Evolutionary conservation across 2,888 invertebrate genomes (phyloP).

Genomic region (Pristionchus arcanus): DNA sequence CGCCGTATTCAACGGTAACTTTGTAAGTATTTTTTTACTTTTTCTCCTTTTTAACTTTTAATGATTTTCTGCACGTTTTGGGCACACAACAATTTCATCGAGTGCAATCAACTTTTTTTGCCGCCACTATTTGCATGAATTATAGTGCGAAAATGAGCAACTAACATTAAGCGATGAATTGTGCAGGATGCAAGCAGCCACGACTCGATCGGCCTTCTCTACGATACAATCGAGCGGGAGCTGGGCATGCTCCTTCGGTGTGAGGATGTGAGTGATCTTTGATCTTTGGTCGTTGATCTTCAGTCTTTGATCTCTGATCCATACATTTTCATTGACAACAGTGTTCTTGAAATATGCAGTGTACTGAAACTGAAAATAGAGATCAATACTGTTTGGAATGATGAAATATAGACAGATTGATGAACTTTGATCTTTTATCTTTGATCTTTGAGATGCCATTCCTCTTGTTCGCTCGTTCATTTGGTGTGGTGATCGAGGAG

Average conservation of each 20-base stretch:
- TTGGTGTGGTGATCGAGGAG: not conserved
- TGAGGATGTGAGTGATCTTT: slow-evolving; percentile 10
- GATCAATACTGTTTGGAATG: not conserved
- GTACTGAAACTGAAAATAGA: no score
- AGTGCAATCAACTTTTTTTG: no score
- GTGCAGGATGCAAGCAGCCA: not conserved
- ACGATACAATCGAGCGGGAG: not conserved
- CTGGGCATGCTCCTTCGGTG: not conserved
- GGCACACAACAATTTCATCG: no score
- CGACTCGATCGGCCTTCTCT: not conserved
- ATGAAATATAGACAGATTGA: not conserved
- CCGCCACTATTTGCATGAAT: no score
- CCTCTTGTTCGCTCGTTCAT: not conserved
- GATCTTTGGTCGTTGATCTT: not conserved
- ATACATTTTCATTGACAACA: no score
- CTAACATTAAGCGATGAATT: no score
- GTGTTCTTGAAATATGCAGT: no score
- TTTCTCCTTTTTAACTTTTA: not conserved
- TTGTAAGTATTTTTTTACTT: not conserved
- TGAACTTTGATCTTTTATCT: no score
- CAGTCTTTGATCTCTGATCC: not conserved
- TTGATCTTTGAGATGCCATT: not conserved
- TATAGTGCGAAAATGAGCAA: no score
- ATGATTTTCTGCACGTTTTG: not conserved
- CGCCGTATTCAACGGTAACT: not conserved